Evolutionary conservation across 2,888 invertebrate species (phyloP).

Genomic region (Graphium colonna): DNA sequence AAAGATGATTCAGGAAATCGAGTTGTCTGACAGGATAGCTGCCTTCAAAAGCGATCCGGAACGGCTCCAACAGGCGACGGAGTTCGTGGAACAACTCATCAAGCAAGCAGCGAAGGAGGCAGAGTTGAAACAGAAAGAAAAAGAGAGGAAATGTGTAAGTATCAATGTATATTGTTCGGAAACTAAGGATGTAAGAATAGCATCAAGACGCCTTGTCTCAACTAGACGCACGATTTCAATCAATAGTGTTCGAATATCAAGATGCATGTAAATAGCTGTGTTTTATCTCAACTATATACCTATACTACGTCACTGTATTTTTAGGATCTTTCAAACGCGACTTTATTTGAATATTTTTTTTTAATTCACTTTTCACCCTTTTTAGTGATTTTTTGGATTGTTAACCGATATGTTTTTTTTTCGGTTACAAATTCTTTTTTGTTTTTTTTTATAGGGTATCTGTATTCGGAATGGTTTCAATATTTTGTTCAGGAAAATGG

Average conservation of each 20-base stretch:
- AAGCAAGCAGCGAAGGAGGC: slow-evolving; percentile 81
- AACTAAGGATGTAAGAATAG: slow-evolving; percentile 49
- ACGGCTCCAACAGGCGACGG: slow-evolving; percentile 78
- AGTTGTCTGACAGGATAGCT: slow-evolving; percentile 73
- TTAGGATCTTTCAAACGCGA: not conserved
- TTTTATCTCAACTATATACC: not conserved
- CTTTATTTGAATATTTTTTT: no score
- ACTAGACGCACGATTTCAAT: slow-evolving; percentile 42
- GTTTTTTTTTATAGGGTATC: no score
- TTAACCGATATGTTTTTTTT: no score
- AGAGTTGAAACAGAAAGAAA: slow-evolving; percentile 77
- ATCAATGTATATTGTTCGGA: slow-evolving; percentile 75
- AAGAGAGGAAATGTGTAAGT: slow-evolving; percentile 80
- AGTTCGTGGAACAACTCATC: slow-evolving; percentile 82
- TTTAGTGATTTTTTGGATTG: no score
- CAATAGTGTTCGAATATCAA: slow-evolving; percentile 8
- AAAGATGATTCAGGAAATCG: slow-evolving; percentile 68
- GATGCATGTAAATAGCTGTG: slow-evolving; percentile 2
- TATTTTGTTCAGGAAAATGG: no score
- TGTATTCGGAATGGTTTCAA: no score
- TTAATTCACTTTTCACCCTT: no score
- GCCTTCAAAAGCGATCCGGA: slow-evolving; percentile 81
- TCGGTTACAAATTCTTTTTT: no score
- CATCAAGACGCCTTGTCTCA: slow-evolving; percentile 63
- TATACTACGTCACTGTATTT: not conserved